Conservation (phyloP, 2,888 invertebrate species). For the Polyommatus iphigenia region DNA sequence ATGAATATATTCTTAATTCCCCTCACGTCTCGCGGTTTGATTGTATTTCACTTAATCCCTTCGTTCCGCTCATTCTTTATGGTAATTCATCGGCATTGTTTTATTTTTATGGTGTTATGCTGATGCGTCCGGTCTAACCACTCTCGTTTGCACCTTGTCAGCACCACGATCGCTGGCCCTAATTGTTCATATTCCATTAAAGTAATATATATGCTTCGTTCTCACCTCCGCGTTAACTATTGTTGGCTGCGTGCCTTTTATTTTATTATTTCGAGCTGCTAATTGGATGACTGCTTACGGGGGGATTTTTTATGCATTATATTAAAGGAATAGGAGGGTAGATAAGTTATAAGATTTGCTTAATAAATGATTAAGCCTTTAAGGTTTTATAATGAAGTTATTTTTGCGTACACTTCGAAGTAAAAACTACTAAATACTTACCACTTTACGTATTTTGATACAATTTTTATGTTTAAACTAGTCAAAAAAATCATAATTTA, state of each 20-base stretch:
- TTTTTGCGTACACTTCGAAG: not conserved
- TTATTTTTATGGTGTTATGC: constrained; percentile 59
- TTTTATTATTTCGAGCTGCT: constrained; percentile 30
- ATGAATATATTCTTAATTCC: constrained; percentile 32
- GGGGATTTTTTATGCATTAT: not conserved
- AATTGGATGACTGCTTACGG: constrained; percentile 21
- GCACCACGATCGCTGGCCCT: constrained; percentile 73
- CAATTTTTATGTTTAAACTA: too few relatives aligned
- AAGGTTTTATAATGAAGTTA: not conserved
- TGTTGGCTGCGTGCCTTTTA: constrained; percentile 49
- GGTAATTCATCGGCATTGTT: constrained; percentile 76
- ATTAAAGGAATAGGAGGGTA: not conserved
- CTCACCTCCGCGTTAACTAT: constrained; percentile 74
- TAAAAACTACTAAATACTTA: not conserved
- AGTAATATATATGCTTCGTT: constrained; percentile 73
- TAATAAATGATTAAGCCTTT: not conserved
- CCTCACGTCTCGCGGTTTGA: constrained; percentile 51
- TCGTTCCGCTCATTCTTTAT: constrained; percentile 75
- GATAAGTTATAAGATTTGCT: not conserved
- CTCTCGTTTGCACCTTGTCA: constrained; percentile 80
- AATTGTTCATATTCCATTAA: constrained; percentile 79
- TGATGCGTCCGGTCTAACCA: constrained; percentile 69
- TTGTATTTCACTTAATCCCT: constrained; percentile 75
- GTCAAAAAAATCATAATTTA: not conserved
- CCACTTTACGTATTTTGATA: not conserved